phyloP scores from a whole-genome alignment of 2,113 vertebrate species.

The Silurus glanis region DNA sequence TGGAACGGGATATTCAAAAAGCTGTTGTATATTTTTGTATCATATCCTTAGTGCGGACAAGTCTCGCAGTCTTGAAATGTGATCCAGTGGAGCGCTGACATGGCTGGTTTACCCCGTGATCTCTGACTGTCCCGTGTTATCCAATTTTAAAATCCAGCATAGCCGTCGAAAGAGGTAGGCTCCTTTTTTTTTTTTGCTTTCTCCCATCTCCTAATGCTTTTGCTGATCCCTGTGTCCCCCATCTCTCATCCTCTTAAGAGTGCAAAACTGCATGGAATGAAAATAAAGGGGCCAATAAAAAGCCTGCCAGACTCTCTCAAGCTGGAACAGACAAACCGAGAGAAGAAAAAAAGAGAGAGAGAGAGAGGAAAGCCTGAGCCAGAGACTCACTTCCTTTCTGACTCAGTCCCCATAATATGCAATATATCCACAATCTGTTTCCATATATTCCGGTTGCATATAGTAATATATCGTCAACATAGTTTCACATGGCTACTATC shows the following conservation, averaged over 20 bases:
- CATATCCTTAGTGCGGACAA: not conserved
- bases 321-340: slow-evolving; percentile 36
- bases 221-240: slow-evolving; percentile 39
- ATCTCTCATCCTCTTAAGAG: slow-evolving; percentile 72
- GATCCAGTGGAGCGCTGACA: slow-evolving; percentile 59
- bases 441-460: slow-evolving; percentile 13
- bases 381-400: not conserved
- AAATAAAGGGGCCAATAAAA: slow-evolving; percentile 75
- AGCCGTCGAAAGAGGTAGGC: slow-evolving; percentile 1
- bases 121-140: slow-evolving; percentile 38
- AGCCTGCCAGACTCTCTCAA: slow-evolving; percentile 66
- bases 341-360: slow-evolving; percentile 8
- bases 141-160: slow-evolving; percentile 38
- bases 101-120: slow-evolving; percentile 36
- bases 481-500: not conserved
- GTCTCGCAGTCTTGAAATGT: slow-evolving; percentile 68
- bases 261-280: slow-evolving; percentile 68
- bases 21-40: slow-evolving; percentile 49
- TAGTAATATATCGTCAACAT: not conserved
- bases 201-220: slow-evolving; percentile 39
- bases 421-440: not conserved
- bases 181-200: slow-evolving; percentile 26
- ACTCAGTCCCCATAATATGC: not conserved
- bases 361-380: not conserved
- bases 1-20: no score